A percentile compares a stretch with the other conserved stretches of the same genome.
phyloP scores from a whole-genome alignment of 2,888 invertebrate species.

The Lamproptera curius region DNA sequence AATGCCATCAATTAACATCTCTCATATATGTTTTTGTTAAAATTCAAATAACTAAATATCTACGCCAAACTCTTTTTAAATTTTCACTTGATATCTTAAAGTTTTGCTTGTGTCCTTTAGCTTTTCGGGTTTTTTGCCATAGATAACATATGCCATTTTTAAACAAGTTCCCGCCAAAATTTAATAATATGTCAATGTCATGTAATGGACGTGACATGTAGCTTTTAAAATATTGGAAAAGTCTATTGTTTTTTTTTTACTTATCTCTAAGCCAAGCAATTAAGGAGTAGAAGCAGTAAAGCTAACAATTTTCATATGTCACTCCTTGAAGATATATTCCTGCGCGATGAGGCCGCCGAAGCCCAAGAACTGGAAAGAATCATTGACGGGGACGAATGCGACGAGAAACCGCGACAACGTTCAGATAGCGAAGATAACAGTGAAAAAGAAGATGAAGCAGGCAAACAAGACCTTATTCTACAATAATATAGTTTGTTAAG shows the following conservation, averaged over 20 bases:
- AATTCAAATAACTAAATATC: no score
- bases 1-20: no score
- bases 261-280: neutral
- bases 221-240: neutral
- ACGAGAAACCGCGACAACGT: conserved; percentile 45
- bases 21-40: no score
- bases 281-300: neutral
- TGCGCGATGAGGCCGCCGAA: conserved; percentile 64
- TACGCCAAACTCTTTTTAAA: no score
- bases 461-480: no score
- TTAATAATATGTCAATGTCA: conserved; percentile 5
- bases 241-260: neutral
- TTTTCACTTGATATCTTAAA: no score
- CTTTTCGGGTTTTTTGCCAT: no score
- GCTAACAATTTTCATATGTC: conserved; percentile 48
- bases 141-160: no score
- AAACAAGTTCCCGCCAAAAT: conserved; percentile 9
- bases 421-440: conserved; percentile 60
- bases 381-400: conserved; percentile 72
- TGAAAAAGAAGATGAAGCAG: conserved; percentile 65
- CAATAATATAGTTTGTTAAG: no score
- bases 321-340: conserved; percentile 65
- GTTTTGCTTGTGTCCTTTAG: no score
- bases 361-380: conserved; percentile 64
- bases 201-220: neutral